Evolutionary conservation across 1,140 invertebrate species (phyloP).

Genomic region (Anoplophora glabripennis): DNA sequence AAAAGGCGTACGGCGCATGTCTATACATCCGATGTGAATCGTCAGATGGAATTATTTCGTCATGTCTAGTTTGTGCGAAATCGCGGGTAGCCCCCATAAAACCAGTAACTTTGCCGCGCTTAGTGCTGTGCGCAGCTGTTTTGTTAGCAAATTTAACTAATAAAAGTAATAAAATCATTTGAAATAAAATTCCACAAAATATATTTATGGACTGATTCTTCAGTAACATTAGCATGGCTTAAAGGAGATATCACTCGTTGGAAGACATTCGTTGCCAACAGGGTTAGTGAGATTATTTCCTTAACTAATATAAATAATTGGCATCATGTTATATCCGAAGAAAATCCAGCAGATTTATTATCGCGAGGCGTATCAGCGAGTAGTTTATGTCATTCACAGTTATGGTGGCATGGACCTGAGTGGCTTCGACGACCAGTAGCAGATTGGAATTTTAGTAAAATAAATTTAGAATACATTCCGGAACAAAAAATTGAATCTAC

Average conservation of each 20-base stretch:
- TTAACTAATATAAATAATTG: too few relatives aligned
- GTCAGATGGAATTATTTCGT: constrained; percentile 1
- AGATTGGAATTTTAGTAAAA: constrained; percentile 1
- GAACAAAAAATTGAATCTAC: constrained; percentile 11
- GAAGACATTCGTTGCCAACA: constrained; percentile 8
- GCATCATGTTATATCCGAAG: too few relatives aligned
- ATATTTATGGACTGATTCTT: constrained; percentile 6
- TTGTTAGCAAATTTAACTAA: constrained; percentile 31
- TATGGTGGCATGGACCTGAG: not conserved
- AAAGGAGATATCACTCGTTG: not conserved
- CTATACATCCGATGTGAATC: constrained; percentile 34
- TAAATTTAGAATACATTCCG: not conserved
- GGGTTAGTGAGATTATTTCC: not conserved
- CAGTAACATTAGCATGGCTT: not conserved
- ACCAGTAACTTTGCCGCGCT: constrained; percentile 47
- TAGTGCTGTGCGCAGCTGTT: constrained; percentile 50
- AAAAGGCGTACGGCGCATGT: constrained; percentile 42
- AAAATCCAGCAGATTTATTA: not conserved
- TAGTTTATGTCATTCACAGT: not conserved
- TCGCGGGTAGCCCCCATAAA: constrained; percentile 50
- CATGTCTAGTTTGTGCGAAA: constrained; percentile 45
- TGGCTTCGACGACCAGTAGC: not conserved
- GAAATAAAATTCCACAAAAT: not conserved
- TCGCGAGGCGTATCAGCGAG: not conserved
- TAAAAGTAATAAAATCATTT: constrained; percentile 14